Base-by-base conservation (phyloP, 2,888 invertebrate species). In the Latheticus oryzae region DNA sequence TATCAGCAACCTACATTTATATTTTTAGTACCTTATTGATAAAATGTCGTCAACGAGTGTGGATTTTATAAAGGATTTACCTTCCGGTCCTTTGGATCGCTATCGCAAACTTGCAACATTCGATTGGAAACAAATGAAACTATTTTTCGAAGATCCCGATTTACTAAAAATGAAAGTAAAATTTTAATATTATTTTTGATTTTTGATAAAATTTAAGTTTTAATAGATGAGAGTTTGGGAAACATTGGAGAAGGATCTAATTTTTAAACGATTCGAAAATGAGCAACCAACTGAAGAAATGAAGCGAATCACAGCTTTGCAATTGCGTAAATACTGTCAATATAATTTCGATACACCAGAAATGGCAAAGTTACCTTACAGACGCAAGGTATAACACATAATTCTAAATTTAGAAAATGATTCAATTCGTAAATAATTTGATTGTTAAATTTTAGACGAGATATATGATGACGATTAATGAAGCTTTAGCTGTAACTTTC, bases 101-200 rank as follows among this genome's bases (percentile, higher is more conserved):
- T 95, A 91, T 76, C 86, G 96, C 65, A 88, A 86, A 65, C 84
- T 83, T 62, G 89, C 93, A 1, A 86, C 88, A 8, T 95, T 96
- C 71, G 85, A 93, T 74, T 95, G 95, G 93, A 94, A 93, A 78
- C 83, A 85, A 60, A 83, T 97, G 77, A 90, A 89, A 73, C 73
- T 91, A 30, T 84, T 91, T 47, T 81, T 95, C 58, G 93, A 94
- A 75, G 91, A 90, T 62, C 76, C 81, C 47, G 87, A 90, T 40
- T 80, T 85, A 60, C 77, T 95, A 19, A 83, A 85, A 74, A 85
- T 89, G 57, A 93, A 94, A 87, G 96, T 95, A 77, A 79, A 12
- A n/a, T n/a, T n/a, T n/a, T n/a, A 28, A 17, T 16, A 21, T 24
- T 8, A 23, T 43, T 19, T 42, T 26, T 16, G 7, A n/a, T 38